Evolutionary conservation across 2,888 invertebrate species (phyloP).

Genomic region (Bellardia pandia): DNA sequence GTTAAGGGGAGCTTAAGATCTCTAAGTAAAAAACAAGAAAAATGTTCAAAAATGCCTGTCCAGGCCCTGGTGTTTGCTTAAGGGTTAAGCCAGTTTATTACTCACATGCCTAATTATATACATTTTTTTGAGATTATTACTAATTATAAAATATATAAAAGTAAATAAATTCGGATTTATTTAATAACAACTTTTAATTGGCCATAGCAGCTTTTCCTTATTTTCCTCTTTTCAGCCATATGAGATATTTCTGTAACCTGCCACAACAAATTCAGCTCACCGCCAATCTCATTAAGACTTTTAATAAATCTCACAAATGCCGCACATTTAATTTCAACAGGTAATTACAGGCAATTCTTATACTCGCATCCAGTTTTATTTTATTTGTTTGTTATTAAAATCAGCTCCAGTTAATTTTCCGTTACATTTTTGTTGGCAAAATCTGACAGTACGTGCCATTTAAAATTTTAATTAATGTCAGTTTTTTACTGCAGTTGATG

Average conservation of each 20-base stretch:
- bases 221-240: too few species aligned
- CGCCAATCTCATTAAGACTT: neutral
- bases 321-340: neutral
- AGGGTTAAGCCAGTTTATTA: too few species aligned
- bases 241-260: neutral
- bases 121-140: too few species aligned
- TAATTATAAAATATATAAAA: too few species aligned
- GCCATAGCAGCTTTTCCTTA: too few species aligned
- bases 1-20: too few species aligned
- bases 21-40: too few species aligned
- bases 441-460: neutral
- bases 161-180: too few species aligned
- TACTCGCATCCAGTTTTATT: neutral
- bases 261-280: neutral
- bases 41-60: too few species aligned
- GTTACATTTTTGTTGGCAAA: neutral
- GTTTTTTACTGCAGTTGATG: neutral
- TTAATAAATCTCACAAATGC: neutral
- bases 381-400: neutral
- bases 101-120: too few species aligned
- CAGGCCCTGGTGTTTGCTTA: too few species aligned
- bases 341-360: neutral
- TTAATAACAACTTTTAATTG: too few species aligned
- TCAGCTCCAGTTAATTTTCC: constrained; percentile 1
- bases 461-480: constrained; percentile 8